A percentile compares a stretch with the other conserved stretches of the same genome.
These are phyloP conservation scores for Zootermopsis nevadensis DNA, from an alignment of 2,888 invertebrate genomes.

Conservation along the genomic window DNA sequence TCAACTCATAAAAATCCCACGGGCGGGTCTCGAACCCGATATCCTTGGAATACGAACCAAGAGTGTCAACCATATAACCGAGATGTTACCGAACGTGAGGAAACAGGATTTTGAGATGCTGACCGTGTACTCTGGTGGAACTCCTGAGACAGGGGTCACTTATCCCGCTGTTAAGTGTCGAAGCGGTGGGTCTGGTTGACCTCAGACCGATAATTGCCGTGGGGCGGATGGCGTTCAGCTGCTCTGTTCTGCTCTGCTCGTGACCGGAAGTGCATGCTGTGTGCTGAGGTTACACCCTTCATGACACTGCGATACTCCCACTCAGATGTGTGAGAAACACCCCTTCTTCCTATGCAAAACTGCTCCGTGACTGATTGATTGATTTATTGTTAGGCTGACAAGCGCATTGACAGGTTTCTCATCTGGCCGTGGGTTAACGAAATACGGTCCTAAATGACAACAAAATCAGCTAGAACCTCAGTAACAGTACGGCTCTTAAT, in stretches of 20 bases:
- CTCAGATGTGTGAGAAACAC: slow-evolving; percentile 18
- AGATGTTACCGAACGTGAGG: too few relatives aligned
- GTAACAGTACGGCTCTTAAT: too few relatives aligned
- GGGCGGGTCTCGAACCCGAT: too few relatives aligned
- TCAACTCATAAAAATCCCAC: too few relatives aligned
- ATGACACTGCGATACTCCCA: background rate
- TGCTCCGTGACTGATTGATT: background rate
- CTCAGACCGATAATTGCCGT: background rate
- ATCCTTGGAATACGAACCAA: too few relatives aligned
- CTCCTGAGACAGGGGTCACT: background rate
- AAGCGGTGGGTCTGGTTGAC: background rate
- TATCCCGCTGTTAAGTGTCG: background rate
- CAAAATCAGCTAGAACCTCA: too few relatives aligned
- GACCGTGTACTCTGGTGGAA: too few relatives aligned
- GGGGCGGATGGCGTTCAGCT: background rate
- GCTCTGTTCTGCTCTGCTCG: background rate
- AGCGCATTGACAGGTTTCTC: too few relatives aligned
- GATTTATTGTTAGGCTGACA: background rate
- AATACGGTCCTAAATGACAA: too few relatives aligned
- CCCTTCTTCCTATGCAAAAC: background rate
- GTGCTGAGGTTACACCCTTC: slow-evolving; percentile 8
- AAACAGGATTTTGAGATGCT: too few relatives aligned
- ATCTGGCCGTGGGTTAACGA: too few relatives aligned
- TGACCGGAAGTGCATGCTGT: slow-evolving; percentile 32
- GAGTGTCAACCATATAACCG: too few relatives aligned